A percentile compares a stretch with the other conserved stretches of the same genome.
phyloP scores from a whole-genome alignment of 2,797 vertebrate species.

The Nyctibius grandis region DNA sequence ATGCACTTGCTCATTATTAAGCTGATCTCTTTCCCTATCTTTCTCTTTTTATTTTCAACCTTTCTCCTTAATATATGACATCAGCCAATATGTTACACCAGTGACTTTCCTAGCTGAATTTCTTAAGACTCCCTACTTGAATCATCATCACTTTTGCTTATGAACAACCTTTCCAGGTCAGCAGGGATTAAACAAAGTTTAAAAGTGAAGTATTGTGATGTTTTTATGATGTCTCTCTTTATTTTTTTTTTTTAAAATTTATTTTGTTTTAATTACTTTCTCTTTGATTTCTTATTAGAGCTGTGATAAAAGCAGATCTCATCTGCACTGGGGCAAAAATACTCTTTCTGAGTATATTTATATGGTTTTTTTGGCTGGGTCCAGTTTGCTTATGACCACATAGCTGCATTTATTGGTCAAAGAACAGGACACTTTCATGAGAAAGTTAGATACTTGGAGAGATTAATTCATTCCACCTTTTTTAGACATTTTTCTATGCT shows the following conservation, averaged over 20 bases:
- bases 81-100: not conserved
- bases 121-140: not conserved
- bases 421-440: not conserved
- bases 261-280: not conserved
- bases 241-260: not conserved
- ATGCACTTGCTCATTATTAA: not conserved
- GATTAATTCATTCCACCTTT: not conserved
- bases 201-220: not conserved
- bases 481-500: not conserved
- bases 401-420: not conserved
- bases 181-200: not conserved
- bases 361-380: not conserved
- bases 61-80: not conserved
- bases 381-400: not conserved
- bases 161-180: not conserved
- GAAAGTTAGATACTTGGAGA: not conserved
- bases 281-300: not conserved
- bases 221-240: not conserved
- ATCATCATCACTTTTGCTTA: not conserved
- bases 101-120: not conserved
- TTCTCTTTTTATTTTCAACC: not conserved
- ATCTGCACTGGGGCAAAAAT: not conserved
- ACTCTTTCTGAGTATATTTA: not conserved
- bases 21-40: not conserved
- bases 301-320: not conserved